Evolutionary conservation across 2,888 invertebrate species (phyloP).

Genomic region (Eupithecia vulgata): DNA sequence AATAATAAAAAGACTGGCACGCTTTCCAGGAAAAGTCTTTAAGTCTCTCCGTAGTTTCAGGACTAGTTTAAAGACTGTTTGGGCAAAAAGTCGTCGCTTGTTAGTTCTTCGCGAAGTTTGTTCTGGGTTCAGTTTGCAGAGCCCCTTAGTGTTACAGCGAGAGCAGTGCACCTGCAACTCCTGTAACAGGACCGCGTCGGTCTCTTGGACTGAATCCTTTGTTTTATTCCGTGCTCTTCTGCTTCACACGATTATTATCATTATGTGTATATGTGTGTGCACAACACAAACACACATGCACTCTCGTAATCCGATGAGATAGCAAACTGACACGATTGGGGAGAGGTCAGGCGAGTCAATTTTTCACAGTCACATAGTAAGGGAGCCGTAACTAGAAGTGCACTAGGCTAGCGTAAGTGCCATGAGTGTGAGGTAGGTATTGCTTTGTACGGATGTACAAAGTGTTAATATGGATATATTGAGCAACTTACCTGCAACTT

Average conservation of each 20-base stretch:
- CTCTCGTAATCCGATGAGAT: not conserved
- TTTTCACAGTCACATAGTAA: no score
- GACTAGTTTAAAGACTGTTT: not conserved
- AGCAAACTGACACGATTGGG: not conserved
- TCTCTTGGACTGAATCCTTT: not conserved
- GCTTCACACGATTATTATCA: not conserved
- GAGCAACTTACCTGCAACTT: no score
- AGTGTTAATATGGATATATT: no score
- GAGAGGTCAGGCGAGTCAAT: not conserved
- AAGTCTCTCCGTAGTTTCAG: not conserved
- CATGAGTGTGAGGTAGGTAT: not conserved
- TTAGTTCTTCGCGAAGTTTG: constrained; percentile 1
- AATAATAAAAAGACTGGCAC: not conserved
- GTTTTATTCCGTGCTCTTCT: not conserved
- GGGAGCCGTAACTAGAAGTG: not conserved
- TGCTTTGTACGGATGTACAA: no score
- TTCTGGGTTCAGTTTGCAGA: not conserved
- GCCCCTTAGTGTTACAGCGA: not conserved
- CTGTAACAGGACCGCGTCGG: not conserved
- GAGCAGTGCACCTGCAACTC: not conserved
- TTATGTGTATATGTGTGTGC: not conserved
- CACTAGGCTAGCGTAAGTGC: not conserved
- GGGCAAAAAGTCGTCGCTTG: constrained; percentile 7
- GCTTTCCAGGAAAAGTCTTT: not conserved
- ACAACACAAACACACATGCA: not conserved